Evolutionary conservation across 1,140 invertebrate species (phyloP).

Genomic region (Penaeus chinensis): DNA sequence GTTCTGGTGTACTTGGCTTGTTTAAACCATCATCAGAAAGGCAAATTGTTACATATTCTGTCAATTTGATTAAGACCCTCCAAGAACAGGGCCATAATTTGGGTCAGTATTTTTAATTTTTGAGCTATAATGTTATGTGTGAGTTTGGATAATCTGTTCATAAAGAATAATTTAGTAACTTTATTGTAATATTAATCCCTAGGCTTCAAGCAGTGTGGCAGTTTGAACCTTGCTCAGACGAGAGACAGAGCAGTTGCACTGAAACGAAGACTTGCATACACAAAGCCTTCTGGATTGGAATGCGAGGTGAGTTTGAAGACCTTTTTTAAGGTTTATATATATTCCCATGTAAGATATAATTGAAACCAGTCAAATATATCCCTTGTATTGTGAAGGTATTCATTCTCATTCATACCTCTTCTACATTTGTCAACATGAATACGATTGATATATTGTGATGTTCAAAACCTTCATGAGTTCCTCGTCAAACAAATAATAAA

Average conservation of each 20-base stretch:
- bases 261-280: constrained; percentile 52
- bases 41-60: constrained; percentile 50
- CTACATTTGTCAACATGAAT: too few species aligned
- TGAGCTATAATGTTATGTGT: background rate
- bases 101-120: constrained; percentile 27
- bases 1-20: constrained; percentile 48
- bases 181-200: background rate
- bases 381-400: too few species aligned
- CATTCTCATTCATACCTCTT: too few species aligned
- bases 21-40: constrained; percentile 53
- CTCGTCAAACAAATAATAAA: too few species aligned
- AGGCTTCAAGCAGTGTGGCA: constrained; percentile 57
- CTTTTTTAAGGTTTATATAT: background rate
- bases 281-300: constrained; percentile 53
- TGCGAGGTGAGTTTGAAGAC: constrained; percentile 47
- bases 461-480: too few species aligned
- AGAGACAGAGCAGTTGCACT: constrained; percentile 54
- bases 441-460: too few species aligned
- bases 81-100: constrained; percentile 47
- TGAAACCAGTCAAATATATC: too few species aligned
- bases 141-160: background rate
- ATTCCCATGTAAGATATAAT: too few species aligned
- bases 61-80: constrained; percentile 42
- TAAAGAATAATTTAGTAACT: background rate
- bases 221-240: constrained; percentile 52